A percentile compares a stretch with the other conserved stretches of the same genome.
phyloP scores from a whole-genome alignment of 2,888 invertebrate genomes.

The Sminthurides aquaticus region DNA sequence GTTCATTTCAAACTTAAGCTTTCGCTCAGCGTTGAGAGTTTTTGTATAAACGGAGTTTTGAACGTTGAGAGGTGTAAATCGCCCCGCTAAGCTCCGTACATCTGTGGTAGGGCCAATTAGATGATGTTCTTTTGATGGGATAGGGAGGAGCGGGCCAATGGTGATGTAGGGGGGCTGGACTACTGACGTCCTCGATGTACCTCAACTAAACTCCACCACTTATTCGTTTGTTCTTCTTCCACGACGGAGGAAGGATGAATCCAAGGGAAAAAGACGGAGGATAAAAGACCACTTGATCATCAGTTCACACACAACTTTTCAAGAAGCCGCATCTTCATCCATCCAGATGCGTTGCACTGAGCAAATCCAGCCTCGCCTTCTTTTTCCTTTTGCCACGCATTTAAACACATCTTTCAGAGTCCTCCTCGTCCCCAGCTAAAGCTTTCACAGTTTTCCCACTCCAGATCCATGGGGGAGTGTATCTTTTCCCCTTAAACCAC shows the following conservation, averaged over 20 bases:
- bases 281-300: background rate
- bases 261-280: background rate
- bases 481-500: too few species aligned
- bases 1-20: too few species aligned
- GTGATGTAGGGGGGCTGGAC: conserved; percentile 22
- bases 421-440: too few species aligned
- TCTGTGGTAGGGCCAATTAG: conserved; percentile 37
- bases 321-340: too few species aligned
- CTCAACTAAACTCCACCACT: background rate
- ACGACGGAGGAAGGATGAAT: too few species aligned
- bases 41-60: conserved; percentile 4
- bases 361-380: too few species aligned
- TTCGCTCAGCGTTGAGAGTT: background rate
- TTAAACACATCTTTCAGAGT: too few species aligned
- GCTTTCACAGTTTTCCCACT: too few species aligned
- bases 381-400: too few species aligned
- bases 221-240: conserved; percentile 19
- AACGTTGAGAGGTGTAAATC: conserved; percentile 29
- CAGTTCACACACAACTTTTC: background rate
- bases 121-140: conserved; percentile 31
- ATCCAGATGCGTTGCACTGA: too few species aligned
- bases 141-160: conserved; percentile 31
- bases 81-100: conserved; percentile 24
- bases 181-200: background rate
- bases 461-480: too few species aligned